Conservation (phyloP, 23 tunicate genomes). For the Diplosoma virens region DNA sequence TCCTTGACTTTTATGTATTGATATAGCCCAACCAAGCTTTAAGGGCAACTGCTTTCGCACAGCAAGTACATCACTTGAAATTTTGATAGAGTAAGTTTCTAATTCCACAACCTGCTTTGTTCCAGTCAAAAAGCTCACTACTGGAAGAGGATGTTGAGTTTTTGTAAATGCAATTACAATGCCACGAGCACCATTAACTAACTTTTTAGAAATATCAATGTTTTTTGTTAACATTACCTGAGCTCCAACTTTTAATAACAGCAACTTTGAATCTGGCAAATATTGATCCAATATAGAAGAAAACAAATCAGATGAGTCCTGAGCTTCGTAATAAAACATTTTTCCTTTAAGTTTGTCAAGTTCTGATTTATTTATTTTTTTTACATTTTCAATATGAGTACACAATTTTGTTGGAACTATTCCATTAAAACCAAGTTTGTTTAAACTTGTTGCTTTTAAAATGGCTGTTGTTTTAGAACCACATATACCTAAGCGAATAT, state of each 20-base stretch:
- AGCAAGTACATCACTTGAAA: slow-evolving; percentile 42
- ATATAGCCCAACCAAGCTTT: slow-evolving; percentile 95
- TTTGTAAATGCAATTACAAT: slow-evolving; percentile 62
- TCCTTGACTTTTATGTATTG: slow-evolving; percentile 96
- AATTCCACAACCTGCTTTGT: slow-evolving; percentile 18
- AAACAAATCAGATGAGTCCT: slow-evolving; percentile 50
- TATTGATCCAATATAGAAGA: slow-evolving; percentile 43
- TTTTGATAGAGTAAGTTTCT: slow-evolving; percentile 69
- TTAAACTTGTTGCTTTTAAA: slow-evolving; percentile 55
- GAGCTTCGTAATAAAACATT: slow-evolving; percentile 18
- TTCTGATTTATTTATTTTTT: slow-evolving; percentile 47
- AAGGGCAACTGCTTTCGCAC: slow-evolving; percentile 84
- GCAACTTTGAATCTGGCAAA: slow-evolving; percentile 61
- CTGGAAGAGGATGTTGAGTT: slow-evolving; percentile 39
- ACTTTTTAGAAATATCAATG: slow-evolving; percentile 56
- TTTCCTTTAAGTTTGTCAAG: slow-evolving; percentile 59
- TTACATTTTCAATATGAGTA: slow-evolving; percentile 87
- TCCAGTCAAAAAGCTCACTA: slow-evolving; percentile 63
- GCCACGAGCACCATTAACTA: slow-evolving; percentile 97
- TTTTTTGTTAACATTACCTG: slow-evolving; percentile 98
- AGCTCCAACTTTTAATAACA: slow-evolving; percentile 70
- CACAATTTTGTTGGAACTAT: slow-evolving; percentile 87
- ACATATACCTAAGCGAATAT: slow-evolving; percentile 80
- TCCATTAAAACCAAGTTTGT: slow-evolving; percentile 38
- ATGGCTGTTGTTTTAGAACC: slow-evolving; percentile 21